Base-by-base conservation (phyloP, 2,113 vertebrate species). In the Corythoichthys haematopterus region DNA sequence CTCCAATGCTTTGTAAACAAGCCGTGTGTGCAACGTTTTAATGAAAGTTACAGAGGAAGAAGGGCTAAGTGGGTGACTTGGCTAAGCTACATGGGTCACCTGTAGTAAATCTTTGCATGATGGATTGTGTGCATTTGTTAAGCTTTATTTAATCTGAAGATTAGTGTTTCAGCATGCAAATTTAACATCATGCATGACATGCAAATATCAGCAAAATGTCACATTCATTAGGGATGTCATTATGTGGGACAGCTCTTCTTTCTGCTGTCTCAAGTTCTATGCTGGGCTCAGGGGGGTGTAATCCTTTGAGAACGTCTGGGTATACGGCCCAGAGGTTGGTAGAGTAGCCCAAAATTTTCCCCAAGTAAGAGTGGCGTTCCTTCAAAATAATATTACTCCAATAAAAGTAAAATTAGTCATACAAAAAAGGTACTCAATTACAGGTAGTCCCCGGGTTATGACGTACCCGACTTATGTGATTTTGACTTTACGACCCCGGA, bases 161-260 rank as follows among this genome's bases (percentile, higher is more conserved):
- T 85, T 87, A 85, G 74, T 66, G 74, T 69, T 80, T 69, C 9
- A 61, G 81, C 80, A 82, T 88, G 76, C 80, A 80, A 84, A 89
- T 85, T 85, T 62, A 65, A 71, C 70, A 60, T 77, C 82, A 83
- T 79, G 83, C 78, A 75, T 74, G 79, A 68, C 83, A 87, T 88
- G 87, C 85, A 91, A 92, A 92, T 92, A 92, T 86, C 87, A 92
- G 78, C 84, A 88, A 92, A 93, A 93, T 92, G 92, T 87, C 90
- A 92, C 76, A 72, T 90, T 91, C 87, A 89, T 92, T 92, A 92
- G 72, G 77, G 65, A 73, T 68, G 74, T 70, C 79, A 86, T 80
- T 73, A 70, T 85, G 81, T 55, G 68, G 65, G 80, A 78, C 66
- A 70, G 60, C 65, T 64, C 67, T 35, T 52, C 68, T 70, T 64